Percentiles rank a stretch among this genome's conserved stretches.
Evolutionary conservation across 2,797 vertebrate species (phyloP).

Genomic region (Oreonectes daqikongensis): DNA sequence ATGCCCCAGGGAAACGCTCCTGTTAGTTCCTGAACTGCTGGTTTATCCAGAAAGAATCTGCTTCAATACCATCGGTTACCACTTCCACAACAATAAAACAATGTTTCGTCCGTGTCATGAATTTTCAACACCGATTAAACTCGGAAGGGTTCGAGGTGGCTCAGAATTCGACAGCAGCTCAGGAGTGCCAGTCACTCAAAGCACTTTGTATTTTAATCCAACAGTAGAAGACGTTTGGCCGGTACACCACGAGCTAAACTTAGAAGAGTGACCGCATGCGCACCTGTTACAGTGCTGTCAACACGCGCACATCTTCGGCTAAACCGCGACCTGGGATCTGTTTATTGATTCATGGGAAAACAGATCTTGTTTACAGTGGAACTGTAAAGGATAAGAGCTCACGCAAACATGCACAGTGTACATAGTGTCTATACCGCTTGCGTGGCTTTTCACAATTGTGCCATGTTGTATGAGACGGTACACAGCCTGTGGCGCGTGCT

Average conservation of each 20-base stretch:
- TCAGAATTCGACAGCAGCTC: conserved; percentile 37
- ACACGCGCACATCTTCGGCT: conserved; percentile 34
- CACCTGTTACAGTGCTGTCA: conserved; percentile 70
- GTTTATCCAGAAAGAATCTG: too few species aligned
- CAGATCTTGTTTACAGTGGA: conserved; percentile 37
- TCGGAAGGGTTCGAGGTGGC: background rate
- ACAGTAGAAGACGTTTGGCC: conserved; percentile 50
- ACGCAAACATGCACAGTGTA: conserved; percentile 13
- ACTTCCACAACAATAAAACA: too few species aligned
- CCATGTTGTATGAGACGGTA: background rate
- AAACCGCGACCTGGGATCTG: conserved; percentile 20
- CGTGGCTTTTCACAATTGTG: background rate
- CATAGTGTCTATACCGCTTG: background rate
- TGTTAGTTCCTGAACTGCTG: too few species aligned
- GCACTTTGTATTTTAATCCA: conserved; percentile 65
- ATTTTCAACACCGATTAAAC: background rate
- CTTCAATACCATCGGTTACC: too few species aligned
- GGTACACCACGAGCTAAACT: conserved; percentile 63
- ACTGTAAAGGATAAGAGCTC: background rate
- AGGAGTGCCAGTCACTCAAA: conserved; percentile 59
- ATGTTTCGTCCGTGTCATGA: background rate
- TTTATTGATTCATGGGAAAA: conserved; percentile 40
- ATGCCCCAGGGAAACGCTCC: too few species aligned
- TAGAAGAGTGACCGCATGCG: conserved; percentile 67
- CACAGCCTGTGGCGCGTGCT: background rate